Base-by-base conservation (phyloP, 2,888 invertebrate species). In the Eudemis profundana region DNA sequence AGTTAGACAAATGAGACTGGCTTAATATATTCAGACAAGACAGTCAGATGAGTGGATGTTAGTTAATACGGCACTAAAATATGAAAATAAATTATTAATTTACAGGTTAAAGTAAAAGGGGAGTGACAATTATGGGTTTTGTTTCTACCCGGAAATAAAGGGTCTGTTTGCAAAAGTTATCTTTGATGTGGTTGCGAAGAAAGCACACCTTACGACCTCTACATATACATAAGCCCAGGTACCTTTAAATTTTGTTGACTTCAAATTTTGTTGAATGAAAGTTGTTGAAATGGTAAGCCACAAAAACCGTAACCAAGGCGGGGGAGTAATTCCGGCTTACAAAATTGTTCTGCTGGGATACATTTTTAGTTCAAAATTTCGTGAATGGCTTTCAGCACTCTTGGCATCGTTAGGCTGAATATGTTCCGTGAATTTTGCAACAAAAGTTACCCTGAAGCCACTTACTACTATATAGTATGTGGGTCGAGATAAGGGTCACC, bases 281-380 rank as follows among this genome's bases (percentile, higher is more conserved):
- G 38, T 47, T 47, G 36, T 51, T 38, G 59, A 29, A 53, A 65
- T 17, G 46, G 44, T 60, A 29, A 46, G 53, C 60, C 59, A 21
- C 65, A 53, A 38, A 59, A 65, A 56, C 57, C 50, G 60, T 60
- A 60, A 60, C 59, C 40, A 29, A 53, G 65, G 23, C 61, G 19
- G 19, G 61, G 57, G 64, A 65, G 65, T 38, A 51, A 53, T 65
- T 60, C 29, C 21, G 51, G 53, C 47, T 53, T 53, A 3, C 40
- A 51, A 60, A 53, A 60, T 60, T 65, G 60, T 65, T 65, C 65
- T 47, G 19, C 53, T 38, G 65, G 65, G 65, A 65, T 47, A 46
- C 19, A 65, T 60, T 65, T 65, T 60, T 65, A 65, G 65, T 65
- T 60, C n/a, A 15, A 47, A 65, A 65, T 60, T 65, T 60, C n/a